Conservation (phyloP, 1,140 invertebrate species). For the Microplitis mediator region DNA sequence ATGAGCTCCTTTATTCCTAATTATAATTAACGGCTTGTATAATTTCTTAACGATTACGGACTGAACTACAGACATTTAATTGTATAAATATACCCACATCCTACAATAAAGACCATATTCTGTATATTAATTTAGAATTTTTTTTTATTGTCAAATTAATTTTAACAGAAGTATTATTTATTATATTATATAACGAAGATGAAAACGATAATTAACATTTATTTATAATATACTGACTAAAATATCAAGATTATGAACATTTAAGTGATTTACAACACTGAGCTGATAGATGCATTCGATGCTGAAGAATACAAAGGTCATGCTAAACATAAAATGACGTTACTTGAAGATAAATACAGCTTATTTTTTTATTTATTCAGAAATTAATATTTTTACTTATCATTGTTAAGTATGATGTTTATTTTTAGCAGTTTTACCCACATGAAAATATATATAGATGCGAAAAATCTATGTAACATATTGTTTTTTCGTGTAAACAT, state of each 20-base stretch:
- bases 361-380: slow-evolving; percentile 17
- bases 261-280: slow-evolving; percentile 29
- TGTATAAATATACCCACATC: not conserved
- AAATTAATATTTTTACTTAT: not conserved
- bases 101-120: slow-evolving; percentile 27
- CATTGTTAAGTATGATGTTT: not conserved
- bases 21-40: too few species aligned
- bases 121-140: slow-evolving; percentile 21
- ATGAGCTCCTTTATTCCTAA: too few species aligned
- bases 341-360: slow-evolving; percentile 55
- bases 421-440: too few species aligned
- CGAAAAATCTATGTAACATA: too few species aligned
- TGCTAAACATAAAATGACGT: slow-evolving; percentile 41
- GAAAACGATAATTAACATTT: slow-evolving; percentile 40
- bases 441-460: too few species aligned
- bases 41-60: not conserved
- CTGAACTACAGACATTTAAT: slow-evolving; percentile 21
- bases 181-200: slow-evolving; percentile 30
- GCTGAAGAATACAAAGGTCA: slow-evolving; percentile 49
- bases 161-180: slow-evolving; percentile 7
- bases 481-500: too few species aligned
- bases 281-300: slow-evolving; percentile 39
- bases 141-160: slow-evolving; percentile 17
- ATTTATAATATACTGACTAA: slow-evolving; percentile 51
- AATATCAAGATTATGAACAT: slow-evolving; percentile 48